Base-by-base conservation (phyloP, 1,140 invertebrate genomes). In the Temnothorax longispinosus region DNA sequence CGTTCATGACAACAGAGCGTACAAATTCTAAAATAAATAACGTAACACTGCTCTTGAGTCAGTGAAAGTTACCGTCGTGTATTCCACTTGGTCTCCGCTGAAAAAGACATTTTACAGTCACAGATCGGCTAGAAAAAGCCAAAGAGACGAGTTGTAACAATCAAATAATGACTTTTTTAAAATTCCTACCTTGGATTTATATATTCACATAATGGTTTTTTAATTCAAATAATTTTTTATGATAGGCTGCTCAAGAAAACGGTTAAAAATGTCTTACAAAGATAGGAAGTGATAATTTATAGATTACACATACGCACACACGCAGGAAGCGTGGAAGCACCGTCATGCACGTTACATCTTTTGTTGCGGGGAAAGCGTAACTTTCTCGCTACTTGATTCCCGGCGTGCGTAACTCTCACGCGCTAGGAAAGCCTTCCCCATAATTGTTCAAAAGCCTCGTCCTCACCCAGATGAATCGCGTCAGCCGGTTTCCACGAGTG, bases 11-110 rank as follows among this genome's bases (percentile, higher is more conserved):
- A 93, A 94, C 94, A 95, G 94, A 95, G 94, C 94, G 94, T 95
- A 95, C 94, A 93, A 95, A 95, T 95, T 95, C 94, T 95, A 95
- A 95, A 95, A 94, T 94, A 94, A 95, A 94, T 95, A 94, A 93
- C 93, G 84, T 92, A 94, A 93, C 93, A 91, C 35, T 38, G 67
- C 80, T 56, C 6, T 64, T 38, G 21, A 58, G 50, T 18, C 35
- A 21, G 4, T 35, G 27, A 80, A 38, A 64, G 6, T 27, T 76
- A 21, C 4, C 15, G 10, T 67, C n/a, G 64, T 65, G 18, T 21
- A 1, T 38, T 38, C 27, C 18, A 15, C 56, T 27, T n/a, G n/a
- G 8, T 13, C 2, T 56, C 11, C 38, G 21, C 54, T 58, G 67
- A 74, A 58, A 58, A 21, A 21, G 2, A 72, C 11, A 71, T 72